Base-by-base conservation (phyloP, 2,797 vertebrate species). In the Poeciliopsis gracilis region DNA sequence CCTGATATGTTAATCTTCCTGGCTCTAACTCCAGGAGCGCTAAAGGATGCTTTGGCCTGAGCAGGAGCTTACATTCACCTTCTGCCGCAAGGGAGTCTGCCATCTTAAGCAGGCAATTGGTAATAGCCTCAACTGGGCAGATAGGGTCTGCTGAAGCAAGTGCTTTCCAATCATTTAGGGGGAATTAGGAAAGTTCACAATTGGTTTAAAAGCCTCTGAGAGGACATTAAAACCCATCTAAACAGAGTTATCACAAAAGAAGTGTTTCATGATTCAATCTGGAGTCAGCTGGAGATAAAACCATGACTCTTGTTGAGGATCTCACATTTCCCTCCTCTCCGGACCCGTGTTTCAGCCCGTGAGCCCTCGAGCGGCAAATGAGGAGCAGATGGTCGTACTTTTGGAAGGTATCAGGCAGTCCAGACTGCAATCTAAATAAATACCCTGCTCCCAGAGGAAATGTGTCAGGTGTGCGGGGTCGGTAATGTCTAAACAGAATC, bases 1-100 rank as follows among this genome's bases (percentile, higher is more conserved):
- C 87, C 87, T 92, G 92, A 95, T 91, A 93, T 95, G 94, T 93
- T 95, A 95, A 95, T 95, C 94, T 95, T 90, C 88, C 91, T 83
- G 91, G 91, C 93, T 91, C 89, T 82, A 90, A 90, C 92, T 91
- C 87, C 89, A 90, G 89, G 88, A 94, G 90, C 87, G 86, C 91
- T 89, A 88, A 90, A 94, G 92, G 94, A 95, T 94, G 94, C 92
- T 93, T 91, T 93, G 93, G 92, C 91, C 93, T 84, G 83, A 90
- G 89, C 82, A 76, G 90, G 82, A 87, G 93, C 92, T 94, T 94
- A 94, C 90, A 82, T 85, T 94, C 82, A 92, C 94, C 94, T 94
- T 95, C 94, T 95, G 94, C 91, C 53, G 49, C 88, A 79, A 63
- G 84, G 85, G 79, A 90, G 86, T 82, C 89, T 90, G 91, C 87